A percentile compares a stretch with the other conserved stretches of the same genome.
Evolutionary conservation across 2,797 vertebrate species (phyloP).

Genomic region (Ateles fusciceps): DNA sequence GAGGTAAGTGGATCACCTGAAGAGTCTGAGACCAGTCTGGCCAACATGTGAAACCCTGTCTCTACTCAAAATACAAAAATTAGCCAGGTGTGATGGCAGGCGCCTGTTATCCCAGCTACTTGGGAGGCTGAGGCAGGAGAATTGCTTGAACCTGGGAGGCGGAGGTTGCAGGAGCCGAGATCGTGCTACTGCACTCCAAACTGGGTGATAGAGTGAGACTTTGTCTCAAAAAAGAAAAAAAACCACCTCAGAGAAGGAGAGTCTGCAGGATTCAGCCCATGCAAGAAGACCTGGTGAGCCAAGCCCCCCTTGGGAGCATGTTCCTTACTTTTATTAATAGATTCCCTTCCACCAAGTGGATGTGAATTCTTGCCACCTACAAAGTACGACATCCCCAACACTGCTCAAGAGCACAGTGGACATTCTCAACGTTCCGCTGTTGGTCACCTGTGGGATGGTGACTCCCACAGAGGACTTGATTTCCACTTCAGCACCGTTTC

Average conservation of each 20-base stretch:
- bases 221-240: no score
- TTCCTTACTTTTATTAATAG: background rate
- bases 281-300: background rate
- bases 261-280: background rate
- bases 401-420: fast-evolving
- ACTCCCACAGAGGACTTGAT: background rate
- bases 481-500: background rate
- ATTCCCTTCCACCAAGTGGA: fast-evolving
- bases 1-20: no score
- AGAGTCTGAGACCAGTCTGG: no score
- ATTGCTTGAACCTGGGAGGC: no score
- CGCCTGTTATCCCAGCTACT: no score
- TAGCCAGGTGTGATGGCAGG: no score
- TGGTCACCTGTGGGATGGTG: background rate
- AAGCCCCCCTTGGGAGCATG: background rate
- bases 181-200: no score
- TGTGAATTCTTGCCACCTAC: background rate
- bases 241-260: background rate
- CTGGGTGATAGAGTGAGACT: no score
- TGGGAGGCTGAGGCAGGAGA: no score
- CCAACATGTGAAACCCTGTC: no score
- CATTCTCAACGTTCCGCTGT: fast-evolving
- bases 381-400: fast-evolving
- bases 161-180: no score
- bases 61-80: no score